Base-by-base conservation (phyloP, 2,797 vertebrate species). In the Furcifer pardalis region DNA sequence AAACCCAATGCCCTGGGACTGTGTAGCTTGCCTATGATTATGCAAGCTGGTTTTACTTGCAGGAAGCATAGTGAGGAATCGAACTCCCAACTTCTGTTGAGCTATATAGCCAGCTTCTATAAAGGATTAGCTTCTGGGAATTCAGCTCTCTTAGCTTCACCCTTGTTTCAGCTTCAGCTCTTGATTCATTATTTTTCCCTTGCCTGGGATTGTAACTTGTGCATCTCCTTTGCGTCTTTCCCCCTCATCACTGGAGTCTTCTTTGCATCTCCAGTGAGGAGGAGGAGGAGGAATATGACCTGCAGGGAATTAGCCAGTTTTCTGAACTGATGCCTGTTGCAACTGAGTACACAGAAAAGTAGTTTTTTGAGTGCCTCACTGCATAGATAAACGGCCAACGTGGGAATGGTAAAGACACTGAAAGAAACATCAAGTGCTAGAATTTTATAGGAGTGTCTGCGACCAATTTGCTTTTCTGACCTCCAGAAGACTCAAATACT, bases 401-500 rank as follows among this genome's bases (percentile, higher is more conserved):
- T 4, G n/a, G 42, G 27, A 25, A 72, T 25, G 9, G 32, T 40
- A 35, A 65, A 40, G 23, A 15, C 52, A 30, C 25, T 37, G 44
- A 76, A 40, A 23, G 60, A 17, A 32, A 52, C 13, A 4, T n/a
- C n/a, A 52, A 65, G n/a, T 56, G 46, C 46, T n/a, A 73, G 69
- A 32, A 73, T 66, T 10, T 66, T 40, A 44, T 30, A 23, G 3
- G 71, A 37, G 23, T 65, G 60, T 83, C 68, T 68, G 27, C 27
- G 68, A 23, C 73, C 66, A 63, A 77, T 83, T 68, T 12, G 30
- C 62, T 82, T 65, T 42, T 65, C 52, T 66, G 62, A 83, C 62
- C 62, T 56, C 46, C 19, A 49, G 52, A 59, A 68, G 63, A 25
- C 12, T 56, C n/a, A 56, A n/a, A 40, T 37, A 17, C 73, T 77